Evolutionary conservation across 1,140 invertebrate genomes (phyloP), one percentile per base, ranked within the genome.

Genomic region (Lanistes nyassanus): DNA sequence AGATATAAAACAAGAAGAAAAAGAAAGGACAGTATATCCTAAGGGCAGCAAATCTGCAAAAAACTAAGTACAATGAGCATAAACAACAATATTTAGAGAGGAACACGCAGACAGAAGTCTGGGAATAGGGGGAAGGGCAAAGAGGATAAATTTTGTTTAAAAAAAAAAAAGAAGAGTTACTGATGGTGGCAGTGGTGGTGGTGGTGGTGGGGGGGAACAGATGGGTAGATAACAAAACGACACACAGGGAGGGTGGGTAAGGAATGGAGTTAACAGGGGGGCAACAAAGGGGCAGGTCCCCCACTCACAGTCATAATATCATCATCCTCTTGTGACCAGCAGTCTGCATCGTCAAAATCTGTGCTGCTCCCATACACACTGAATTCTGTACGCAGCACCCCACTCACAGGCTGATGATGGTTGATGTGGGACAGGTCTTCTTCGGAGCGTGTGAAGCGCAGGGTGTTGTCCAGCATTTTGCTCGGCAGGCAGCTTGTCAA

Each of bases 321-420:
- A 88, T 98, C 97, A 85, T 98, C 97, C 85, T 98, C 96, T 87
- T 97, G 96, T 79, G 95, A 97, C 96, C 97, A 98, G 85, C 93
- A 93, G 79, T 94, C 93, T 39, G 90, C 92, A 85, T 91, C 91
- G 88, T 94, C 94, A 80, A 87, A 87, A 37, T 88, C 88, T 19
- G 74, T 64, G 23, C 75, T 78, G 34, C 69, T 75, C 13, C 82
- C 81, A 68, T 82, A 84, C 2, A 85, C 76, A 72, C 77, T 83
- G 73, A 87, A 84, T 64, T 87, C 84, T 39, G 82, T 75, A 29
- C 79, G 65, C n/a, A 83, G 84, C 1, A 85, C 85, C 0, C 75
- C 79, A 75, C 75, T 80, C 64, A 76, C 71, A 60, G 79, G 64
- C 9, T 69, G 74, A 53, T 75, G 77, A 55, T 71, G 47, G 36